These are phyloP conservation scores for Hedya salicella DNA, from an alignment of 2,888 invertebrate genomes.

Conservation along the genomic window DNA sequence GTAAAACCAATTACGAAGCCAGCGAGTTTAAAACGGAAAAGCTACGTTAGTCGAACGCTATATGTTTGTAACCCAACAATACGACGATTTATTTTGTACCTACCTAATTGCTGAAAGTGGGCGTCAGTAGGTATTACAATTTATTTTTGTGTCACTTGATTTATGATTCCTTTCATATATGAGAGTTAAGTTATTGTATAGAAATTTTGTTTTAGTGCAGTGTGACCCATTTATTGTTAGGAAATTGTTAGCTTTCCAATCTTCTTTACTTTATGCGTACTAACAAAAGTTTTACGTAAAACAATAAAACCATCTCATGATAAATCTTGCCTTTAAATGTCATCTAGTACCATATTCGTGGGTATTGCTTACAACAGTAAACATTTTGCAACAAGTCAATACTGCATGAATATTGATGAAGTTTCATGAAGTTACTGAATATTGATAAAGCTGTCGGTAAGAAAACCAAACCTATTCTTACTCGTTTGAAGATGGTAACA, in stretches of 20 bases:
- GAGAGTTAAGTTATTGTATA: constrained; percentile 27
- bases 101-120: constrained; percentile 25
- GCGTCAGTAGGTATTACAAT: constrained; percentile 27
- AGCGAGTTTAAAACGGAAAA: constrained; percentile 21
- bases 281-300: no score
- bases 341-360: no score
- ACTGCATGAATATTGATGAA: background rate
- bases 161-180: constrained; percentile 26
- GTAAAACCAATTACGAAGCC: constrained; percentile 34
- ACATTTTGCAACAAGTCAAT: background rate
- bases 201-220: constrained; percentile 10
- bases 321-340: background rate
- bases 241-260: no score
- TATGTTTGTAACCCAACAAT: constrained; percentile 28
- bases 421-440: background rate
- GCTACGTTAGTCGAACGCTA: constrained; percentile 8
- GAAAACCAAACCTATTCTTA: background rate
- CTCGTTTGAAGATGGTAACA: no score
- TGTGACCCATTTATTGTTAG: background rate
- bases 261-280: no score
- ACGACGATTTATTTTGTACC: constrained; percentile 21
- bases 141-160: constrained; percentile 33
- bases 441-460: background rate
- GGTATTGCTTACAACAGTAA: background rate
- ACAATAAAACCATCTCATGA: background rate